phyloP scores from a whole-genome alignment of 2,797 vertebrate species.

The Tolypeutes matacus region DNA sequence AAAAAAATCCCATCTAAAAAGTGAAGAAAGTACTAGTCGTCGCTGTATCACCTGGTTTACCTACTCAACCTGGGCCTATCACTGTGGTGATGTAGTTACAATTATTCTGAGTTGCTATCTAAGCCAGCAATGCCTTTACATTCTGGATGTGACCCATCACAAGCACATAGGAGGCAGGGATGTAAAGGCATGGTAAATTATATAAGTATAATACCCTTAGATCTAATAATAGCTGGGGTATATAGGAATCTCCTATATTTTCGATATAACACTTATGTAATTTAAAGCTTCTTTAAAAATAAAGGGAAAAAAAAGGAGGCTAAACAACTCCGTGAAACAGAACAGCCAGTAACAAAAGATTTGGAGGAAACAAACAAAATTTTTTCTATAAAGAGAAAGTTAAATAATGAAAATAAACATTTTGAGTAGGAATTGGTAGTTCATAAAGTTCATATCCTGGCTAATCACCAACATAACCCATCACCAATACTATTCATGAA shows the following conservation, averaged over 20 bases:
- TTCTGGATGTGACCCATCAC: not conserved
- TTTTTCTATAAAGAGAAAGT: not conserved
- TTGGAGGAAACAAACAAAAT: not conserved
- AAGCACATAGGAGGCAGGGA: rapidly evolving
- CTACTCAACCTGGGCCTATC: not conserved
- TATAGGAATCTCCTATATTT: not conserved
- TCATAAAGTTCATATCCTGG: not conserved
- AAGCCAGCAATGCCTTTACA: not conserved
- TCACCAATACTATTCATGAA: not conserved
- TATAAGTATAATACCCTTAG: not conserved
- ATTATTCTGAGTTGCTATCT: not conserved
- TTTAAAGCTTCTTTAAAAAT: not conserved
- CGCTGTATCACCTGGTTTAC: not conserved
- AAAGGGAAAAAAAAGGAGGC: not conserved
- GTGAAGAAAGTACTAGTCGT: not conserved
- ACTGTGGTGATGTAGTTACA: not conserved
- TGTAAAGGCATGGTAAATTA: not conserved
- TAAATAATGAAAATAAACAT: not conserved
- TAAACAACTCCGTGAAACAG: not conserved
- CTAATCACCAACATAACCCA: not conserved
- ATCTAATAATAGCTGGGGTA: not conserved
- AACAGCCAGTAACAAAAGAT: not conserved
- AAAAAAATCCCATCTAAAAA: not conserved
- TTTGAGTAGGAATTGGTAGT: not conserved
- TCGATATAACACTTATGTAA: not conserved